Base-by-base conservation (phyloP, 2,113 vertebrate species). In the Taurulus bubalis region DNA sequence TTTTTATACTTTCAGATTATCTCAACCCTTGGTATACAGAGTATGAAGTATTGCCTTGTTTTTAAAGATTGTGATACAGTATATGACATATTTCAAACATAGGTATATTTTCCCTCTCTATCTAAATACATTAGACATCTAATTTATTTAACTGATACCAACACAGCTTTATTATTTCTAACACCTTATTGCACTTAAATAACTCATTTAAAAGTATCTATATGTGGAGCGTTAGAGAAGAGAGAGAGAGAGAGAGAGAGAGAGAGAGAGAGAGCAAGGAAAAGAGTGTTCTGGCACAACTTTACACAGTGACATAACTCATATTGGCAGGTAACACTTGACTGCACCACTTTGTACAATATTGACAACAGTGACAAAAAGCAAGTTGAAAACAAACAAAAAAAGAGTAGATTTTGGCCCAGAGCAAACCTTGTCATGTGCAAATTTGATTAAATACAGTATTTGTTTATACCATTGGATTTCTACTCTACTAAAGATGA, bases 401-500 rank as follows among this genome's bases (percentile, higher is more conserved):
- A 38, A 15, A 51, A 51, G 3, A 3, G 5, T 24, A 14, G 15
- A 80, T 67, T 60, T 53, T 40, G 20, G 2, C 5, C 18, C 24
- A n/a, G 40, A 5, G 9, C 12, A 56, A 69, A 42, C 14, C 8
- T 34, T 24, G 24, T 62, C 45, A 32, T 14, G 0, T 22, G n/a
- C 53, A 22, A 32, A 45, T 75, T 81, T 62, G 2, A 55, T 62
- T 68, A 68, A 68, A 75, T 15, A 49, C 11, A 67, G 6, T 59
- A 22, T 47, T 60, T 65, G 22, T 55, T 18, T 15, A 18, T 60
- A 24, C 15, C 30, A n/a, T 59, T 60, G 2, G 28, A 59, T 55
- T 32, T 45, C 20, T 75, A 7, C 30, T 70, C 30, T 47, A 2
- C 9, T n/a, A 6, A 36, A 75, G n/a, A 28, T 75, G 3, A 53